Evolutionary conservation across 2,888 invertebrate species (phyloP), one percentile per base, ranked within the genome.

Genomic region (Folsomia manolachei): DNA sequence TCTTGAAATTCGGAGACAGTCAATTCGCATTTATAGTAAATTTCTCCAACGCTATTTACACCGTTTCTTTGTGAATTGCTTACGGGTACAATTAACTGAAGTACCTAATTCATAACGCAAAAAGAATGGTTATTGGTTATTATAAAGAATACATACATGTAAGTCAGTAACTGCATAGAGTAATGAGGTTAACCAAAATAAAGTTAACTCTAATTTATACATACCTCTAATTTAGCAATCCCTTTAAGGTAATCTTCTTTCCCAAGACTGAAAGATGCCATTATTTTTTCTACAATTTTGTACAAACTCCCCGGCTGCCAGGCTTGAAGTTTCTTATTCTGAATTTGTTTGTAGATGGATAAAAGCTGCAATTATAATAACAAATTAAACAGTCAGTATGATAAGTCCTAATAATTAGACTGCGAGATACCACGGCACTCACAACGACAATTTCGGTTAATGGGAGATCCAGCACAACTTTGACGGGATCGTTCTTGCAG

Each of bases 11-110:
- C 75, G 0, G 53, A 23, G 52, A 27, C 70, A 0, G 73, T 64
- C 14, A 77, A 62, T 71, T 77, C 77, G 39, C 73, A 71, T 71
- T 77, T 77, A 61, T 73, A 77, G 18, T 71, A 77, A 1, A 73
- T 68, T 14, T 77, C 77, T 21, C 60, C 62, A 1, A 72, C 24
- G 56, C 71, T 75, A 24, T 52, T 69, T 9, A 71, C 52, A 19
- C 60, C 27, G 51, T 64, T 71, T 61, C 71, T 62, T 18, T 67
- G 66, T 14, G 68, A 27, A 19, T 72, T 68, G 14, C 68, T 67
- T 2, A 71, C 71, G 11, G 72, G 69, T 1, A 71, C 56, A 65
- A 75, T 69, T 0, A 75, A 18, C 23, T 72, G 70, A 14, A 72
- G 25, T 52, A 68, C 53, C 75, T 75, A 52, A 39, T 39, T 39